Percentiles rank a stretch among this genome's conserved stretches.
phyloP scores from a whole-genome alignment of 2,113 vertebrate species.

The Sakesphorus luctuosus region DNA sequence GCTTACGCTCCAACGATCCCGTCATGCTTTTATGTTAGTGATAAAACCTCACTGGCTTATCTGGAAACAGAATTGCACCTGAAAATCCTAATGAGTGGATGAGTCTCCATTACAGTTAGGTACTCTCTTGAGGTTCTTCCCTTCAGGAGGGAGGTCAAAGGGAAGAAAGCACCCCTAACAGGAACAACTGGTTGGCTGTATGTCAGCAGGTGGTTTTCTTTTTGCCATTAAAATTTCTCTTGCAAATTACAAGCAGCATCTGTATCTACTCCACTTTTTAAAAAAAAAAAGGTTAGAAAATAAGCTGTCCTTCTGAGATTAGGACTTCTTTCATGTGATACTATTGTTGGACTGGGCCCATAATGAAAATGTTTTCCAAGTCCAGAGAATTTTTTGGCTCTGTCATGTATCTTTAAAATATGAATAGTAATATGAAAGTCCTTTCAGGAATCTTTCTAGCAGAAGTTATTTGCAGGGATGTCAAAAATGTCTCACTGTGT shows the following conservation, averaged over 20 bases:
- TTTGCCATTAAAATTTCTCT: background rate
- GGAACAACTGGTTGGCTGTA: background rate
- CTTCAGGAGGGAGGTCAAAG: background rate
- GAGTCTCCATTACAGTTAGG: background rate
- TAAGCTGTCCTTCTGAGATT: background rate
- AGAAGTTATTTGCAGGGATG: slow-evolving; percentile 25
- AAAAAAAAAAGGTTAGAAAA: background rate
- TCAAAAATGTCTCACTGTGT: background rate
- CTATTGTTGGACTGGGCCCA: background rate
- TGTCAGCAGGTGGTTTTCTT: background rate
- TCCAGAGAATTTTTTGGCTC: background rate
- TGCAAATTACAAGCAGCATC: background rate
- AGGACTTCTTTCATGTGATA: background rate
- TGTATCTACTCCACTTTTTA: background rate
- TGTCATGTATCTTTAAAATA: background rate
- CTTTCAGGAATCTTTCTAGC: slow-evolving; percentile 33
- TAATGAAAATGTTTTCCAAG: slow-evolving; percentile 1
- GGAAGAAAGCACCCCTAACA: background rate
- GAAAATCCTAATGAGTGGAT: background rate
- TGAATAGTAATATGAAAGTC: background rate
- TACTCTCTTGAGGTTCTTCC: background rate
- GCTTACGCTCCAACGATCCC: background rate
- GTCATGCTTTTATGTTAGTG: background rate
- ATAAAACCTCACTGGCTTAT: background rate
- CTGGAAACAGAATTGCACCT: background rate